These are phyloP conservation scores for Rhagonycha fulva DNA, from an alignment of 2,888 invertebrate species.

Conservation along the genomic window DNA sequence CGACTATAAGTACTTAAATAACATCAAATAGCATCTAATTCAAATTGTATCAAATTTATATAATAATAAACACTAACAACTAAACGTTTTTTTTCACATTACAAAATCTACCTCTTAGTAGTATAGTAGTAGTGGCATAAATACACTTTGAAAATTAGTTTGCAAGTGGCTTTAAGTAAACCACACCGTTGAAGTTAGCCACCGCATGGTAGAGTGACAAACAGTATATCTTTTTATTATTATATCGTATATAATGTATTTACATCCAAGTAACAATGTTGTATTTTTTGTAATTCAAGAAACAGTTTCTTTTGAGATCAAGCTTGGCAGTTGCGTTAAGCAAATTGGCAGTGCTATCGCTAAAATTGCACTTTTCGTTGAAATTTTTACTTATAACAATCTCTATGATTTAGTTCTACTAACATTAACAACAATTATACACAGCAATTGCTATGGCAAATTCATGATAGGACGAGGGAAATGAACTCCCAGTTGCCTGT, in stretches of 20 bases:
- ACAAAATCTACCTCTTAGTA: not conserved
- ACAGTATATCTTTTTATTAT: not conserved
- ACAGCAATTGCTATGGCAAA: not conserved
- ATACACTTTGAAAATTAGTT: not conserved
- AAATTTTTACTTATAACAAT: not conserved
- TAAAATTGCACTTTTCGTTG: constrained; percentile 21
- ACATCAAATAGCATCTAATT: not conserved
- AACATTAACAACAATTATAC: not conserved
- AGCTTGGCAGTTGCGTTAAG: constrained; percentile 22
- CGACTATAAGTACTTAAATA: not conserved
- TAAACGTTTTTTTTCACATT: not conserved
- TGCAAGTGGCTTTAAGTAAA: not conserved
- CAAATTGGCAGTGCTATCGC: constrained; percentile 25
- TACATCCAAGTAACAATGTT: not conserved
- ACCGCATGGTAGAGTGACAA: not conserved
- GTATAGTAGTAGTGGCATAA: not conserved
- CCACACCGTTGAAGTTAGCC: not conserved
- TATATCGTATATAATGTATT: not conserved
- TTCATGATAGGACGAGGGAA: not conserved
- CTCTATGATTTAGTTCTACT: not conserved
- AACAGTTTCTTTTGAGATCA: constrained; percentile 16
- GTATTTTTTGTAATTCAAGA: not conserved
- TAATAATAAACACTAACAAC: not conserved
- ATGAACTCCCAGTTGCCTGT: not conserved
- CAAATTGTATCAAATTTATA: not conserved